phyloP scores from a whole-genome alignment of 2,113 vertebrate genomes.

The Turdus rufiventris region DNA sequence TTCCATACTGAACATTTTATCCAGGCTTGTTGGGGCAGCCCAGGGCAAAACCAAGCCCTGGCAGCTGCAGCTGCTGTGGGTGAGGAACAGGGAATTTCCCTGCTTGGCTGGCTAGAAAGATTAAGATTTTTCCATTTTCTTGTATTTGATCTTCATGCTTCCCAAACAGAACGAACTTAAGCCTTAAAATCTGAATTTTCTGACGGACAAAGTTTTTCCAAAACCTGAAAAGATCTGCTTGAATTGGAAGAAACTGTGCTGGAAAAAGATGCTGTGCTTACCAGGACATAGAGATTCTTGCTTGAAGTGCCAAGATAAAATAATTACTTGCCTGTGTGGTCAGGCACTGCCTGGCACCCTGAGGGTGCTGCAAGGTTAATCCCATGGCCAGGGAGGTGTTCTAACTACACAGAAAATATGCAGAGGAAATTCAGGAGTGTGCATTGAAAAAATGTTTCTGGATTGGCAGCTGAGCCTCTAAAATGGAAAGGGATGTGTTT shows the following conservation, averaged over 20 bases:
- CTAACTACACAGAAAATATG: not conserved
- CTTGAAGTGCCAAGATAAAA: not conserved
- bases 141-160: fast-evolving
- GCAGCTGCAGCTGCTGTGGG: not conserved
- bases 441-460: too few relatives aligned
- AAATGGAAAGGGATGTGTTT: not conserved
- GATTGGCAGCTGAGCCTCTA: not conserved
- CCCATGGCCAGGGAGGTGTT: not conserved
- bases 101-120: not conserved
- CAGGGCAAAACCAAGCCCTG: too few relatives aligned
- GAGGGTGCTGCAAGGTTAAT: not conserved
- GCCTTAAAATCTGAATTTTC: not conserved
- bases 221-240: fast-evolving
- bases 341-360: not conserved
- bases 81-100: fast-evolving
- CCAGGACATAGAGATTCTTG: not conserved
- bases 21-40: too few relatives aligned
- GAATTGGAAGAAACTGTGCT: not conserved
- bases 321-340: not conserved
- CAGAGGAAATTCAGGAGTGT: not conserved
- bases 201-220: not conserved
- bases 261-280: not conserved
- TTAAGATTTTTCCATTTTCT: not conserved
- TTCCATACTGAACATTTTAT: too few relatives aligned
- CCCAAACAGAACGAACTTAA: not conserved